Base-by-base conservation (phyloP, 2,797 vertebrate genomes). In the Myotis findleyi region DNA sequence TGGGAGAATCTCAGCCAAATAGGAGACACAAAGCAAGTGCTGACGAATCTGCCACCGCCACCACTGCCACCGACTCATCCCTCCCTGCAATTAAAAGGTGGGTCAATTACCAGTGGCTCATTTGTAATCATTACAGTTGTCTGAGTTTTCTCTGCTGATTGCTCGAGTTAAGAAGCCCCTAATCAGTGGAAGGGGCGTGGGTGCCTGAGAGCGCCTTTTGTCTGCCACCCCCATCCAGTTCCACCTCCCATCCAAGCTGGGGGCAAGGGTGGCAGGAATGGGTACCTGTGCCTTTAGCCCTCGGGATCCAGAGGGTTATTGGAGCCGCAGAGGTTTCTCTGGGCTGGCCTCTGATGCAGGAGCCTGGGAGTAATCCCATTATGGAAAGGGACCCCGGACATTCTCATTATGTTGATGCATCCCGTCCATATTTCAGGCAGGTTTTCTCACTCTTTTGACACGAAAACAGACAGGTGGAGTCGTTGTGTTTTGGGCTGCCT, bases 381-480 rank as follows among this genome's bases (percentile, higher is more conserved):
- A 96, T 18, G 41, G 88, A 75, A 91, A 96, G 91, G 83, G 55
- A 94, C 75, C 91, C 89, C 95, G 89, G 94, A 97, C 53, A 96
- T 87, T 97, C 95, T 97, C 97, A 98, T 98, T 97, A 98, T 82
- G 68, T 80, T 97, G 96, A 97, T 95, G 95, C 72, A 62, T 72
- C 76, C 87, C 9, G n/a, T 91, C 96, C 96, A 95, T 97, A 97
- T 93, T 96, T 98, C 97, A 89, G 62, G 57, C 93, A 93, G 91
- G 81, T 90, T 92, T 97, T 95, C 95, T 94, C 71, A 86, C 91
- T 97, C 92, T 97, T 97, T 84, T 94, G 89, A 92, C 93, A 76
- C 4, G 5, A 73, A 97, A 91, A 95, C 88, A 95, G 97, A 95
- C 97, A 95, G 96, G 96, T 96, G 94, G 90, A 93, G 93, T 44